Evolutionary conservation across 2,113 vertebrate species (phyloP).

Genomic region (Tenrec ecaudatus): DNA sequence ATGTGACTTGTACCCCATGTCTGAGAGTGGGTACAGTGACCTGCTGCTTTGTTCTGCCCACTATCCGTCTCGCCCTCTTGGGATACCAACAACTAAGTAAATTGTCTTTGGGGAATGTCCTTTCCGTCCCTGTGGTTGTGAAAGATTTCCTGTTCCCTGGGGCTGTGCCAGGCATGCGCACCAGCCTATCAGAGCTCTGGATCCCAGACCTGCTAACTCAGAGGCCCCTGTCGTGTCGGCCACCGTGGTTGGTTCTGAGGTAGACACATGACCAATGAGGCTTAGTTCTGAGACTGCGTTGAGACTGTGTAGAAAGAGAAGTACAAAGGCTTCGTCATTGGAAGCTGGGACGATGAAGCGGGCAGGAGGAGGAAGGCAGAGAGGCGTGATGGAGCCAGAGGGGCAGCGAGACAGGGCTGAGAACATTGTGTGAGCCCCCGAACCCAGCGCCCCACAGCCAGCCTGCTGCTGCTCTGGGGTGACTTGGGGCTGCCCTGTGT

Average conservation of each 20-base stretch:
- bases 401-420: background rate
- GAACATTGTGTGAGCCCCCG: background rate
- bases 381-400: background rate
- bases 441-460: background rate
- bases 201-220: background rate
- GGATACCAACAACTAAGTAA: background rate
- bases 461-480: background rate
- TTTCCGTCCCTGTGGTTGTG: background rate
- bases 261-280: background rate
- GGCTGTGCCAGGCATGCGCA: background rate
- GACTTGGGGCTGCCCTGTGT: background rate
- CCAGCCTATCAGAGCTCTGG: background rate
- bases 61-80: background rate
- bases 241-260: background rate
- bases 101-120: background rate
- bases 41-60: background rate
- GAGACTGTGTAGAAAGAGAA: background rate
- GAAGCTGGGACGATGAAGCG: background rate
- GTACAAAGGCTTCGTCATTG: background rate
- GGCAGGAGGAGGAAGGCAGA: background rate
- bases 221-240: background rate
- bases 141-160: background rate
- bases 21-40: background rate
- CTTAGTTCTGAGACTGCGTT: slow-evolving; percentile 5
- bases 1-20: background rate